Conservation (phyloP, 1,140 invertebrate species). For the Zaprionus tsacasi region DNA sequence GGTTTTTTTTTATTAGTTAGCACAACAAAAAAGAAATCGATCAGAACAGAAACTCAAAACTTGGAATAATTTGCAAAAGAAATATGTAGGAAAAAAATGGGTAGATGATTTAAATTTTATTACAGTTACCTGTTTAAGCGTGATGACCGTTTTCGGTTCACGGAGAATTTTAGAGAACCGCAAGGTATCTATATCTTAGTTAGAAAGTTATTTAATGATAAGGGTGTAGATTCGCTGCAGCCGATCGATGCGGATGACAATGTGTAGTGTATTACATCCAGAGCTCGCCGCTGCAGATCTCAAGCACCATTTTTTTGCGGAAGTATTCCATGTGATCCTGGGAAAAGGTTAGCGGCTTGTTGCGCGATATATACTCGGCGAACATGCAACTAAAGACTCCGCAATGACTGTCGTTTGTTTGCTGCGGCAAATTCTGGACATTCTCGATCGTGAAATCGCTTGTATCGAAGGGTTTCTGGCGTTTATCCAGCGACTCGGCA, state of each 20-base stretch:
- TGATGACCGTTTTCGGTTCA: background rate
- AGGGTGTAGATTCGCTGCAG: background rate
- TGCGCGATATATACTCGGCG: conserved; percentile 95
- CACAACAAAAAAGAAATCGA: background rate
- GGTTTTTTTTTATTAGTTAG: conserved; percentile 1
- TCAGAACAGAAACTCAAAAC: background rate
- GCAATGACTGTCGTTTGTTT: conserved; percentile 98
- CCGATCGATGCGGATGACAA: background rate
- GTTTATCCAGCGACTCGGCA: conserved; percentile 95
- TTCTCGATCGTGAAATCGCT: conserved; percentile 89
- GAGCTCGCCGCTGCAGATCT: conserved; percentile 90
- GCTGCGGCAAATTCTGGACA: conserved; percentile 93
- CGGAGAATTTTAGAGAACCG: conserved; percentile 9
- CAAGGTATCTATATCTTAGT: conserved; percentile 9
- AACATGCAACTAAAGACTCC: conserved; percentile 98
- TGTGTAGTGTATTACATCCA: conserved; percentile 45
- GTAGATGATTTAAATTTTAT: background rate
- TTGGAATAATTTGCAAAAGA: background rate
- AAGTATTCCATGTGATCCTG: conserved; percentile 98
- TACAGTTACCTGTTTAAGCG: background rate
- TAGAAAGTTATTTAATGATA: conserved; percentile 20
- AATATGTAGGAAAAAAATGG: background rate
- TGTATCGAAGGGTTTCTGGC: conserved; percentile 89
- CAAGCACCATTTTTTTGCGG: conserved; percentile 95
- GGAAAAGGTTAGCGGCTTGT: conserved; percentile 90